Evolutionary conservation across 2,888 invertebrate genomes (phyloP), one percentile per base, ranked within the genome.

Genomic region (Torymus tubicola): DNA sequence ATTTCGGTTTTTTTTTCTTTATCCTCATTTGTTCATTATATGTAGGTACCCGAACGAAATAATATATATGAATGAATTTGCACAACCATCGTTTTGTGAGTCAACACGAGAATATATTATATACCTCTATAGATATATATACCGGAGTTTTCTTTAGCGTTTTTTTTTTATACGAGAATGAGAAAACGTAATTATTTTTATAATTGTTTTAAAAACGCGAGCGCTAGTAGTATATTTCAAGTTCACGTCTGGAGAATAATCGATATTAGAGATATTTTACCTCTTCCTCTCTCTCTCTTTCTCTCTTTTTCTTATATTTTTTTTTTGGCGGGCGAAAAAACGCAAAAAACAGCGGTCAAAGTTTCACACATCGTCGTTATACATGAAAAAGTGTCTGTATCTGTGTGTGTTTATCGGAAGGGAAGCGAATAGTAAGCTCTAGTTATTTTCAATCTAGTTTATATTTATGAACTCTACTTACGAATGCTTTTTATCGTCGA

Each of bases 341-440:
- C 31, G 31, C 31, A 31, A 31, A 31, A 31, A 31, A 31, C 31
- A 31, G 31, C 31, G 31, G 31, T 31, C 31, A 8, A 31, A 31
- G 31, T 31, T 8, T n/a, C 31, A 31, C 31, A 31, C 31, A 31
- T 31, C 31, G 31, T 31, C 31, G 31, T 21, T 61, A 61, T 55
- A 14, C 63, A 60, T 77, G 64, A 55, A 61, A 52, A 31, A 67
- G 61, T 73, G 21, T 72, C 18, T 31, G 31, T 31, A 31, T 31
- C 31, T 1, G 31, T 31, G 31, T 31, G 31, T 31, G 31, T 2
- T 31, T 31, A 31, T 31, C 31, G 31, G 58, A 55, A 72, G 77
- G 63, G 68, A 72, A 81, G 80, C 72, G 64, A 69, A 80, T 61
- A 76, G 67, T 77, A 80, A 80, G 67, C 65, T 71, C 53, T 76